phyloP scores from a whole-genome alignment of 2,113 vertebrate genomes.

The Helogale parvula region DNA sequence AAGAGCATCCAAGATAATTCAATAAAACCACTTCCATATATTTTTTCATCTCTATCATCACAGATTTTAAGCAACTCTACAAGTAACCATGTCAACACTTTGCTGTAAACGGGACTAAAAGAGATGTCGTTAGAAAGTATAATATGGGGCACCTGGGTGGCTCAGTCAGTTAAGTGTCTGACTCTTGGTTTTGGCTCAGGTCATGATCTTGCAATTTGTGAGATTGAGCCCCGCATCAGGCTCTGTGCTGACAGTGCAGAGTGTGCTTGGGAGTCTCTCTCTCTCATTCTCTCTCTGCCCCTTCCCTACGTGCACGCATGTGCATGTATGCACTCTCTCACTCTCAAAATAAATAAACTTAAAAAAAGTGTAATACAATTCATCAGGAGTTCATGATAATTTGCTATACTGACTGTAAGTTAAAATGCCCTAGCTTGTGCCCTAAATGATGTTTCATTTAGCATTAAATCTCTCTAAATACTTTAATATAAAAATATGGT shows the following conservation, averaged over 20 bases:
- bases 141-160: neutral
- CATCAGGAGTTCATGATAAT: neutral
- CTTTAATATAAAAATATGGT: conserved; percentile 3
- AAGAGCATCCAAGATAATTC: conserved; percentile 1
- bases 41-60: neutral
- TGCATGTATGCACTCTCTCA: too few relatives aligned
- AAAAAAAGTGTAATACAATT: neutral
- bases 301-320: too few relatives aligned
- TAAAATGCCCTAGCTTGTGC: neutral
- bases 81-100: conserved; percentile 2
- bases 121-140: conserved; percentile 2
- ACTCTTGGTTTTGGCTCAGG: too few relatives aligned
- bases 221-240: too few relatives aligned
- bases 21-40: neutral
- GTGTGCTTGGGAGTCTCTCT: too few relatives aligned
- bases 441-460: neutral
- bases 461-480: neutral
- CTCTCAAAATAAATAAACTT: too few relatives aligned
- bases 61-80: neutral
- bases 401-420: neutral
- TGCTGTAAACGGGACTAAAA: neutral
- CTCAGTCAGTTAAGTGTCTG: too few relatives aligned
- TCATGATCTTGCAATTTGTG: too few relatives aligned
- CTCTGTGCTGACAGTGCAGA: too few relatives aligned
- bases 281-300: too few relatives aligned